Evolutionary conservation across 2,888 invertebrate species (phyloP).

Genomic region (Rosalia funebris): DNA sequence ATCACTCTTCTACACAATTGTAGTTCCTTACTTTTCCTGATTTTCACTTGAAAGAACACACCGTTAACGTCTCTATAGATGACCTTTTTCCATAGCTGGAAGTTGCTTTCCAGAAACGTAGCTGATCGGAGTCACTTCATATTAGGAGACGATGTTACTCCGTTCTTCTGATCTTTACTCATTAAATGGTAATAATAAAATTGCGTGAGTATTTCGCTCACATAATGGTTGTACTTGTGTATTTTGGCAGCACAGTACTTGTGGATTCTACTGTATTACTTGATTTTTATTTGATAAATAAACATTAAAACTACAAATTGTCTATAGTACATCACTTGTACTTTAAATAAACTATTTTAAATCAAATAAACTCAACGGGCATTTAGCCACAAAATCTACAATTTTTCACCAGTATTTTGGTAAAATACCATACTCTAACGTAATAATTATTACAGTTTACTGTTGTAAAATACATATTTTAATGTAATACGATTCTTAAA

Average conservation of each 20-base stretch:
- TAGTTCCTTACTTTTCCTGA: slow-evolving; percentile 31
- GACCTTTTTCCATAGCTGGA: slow-evolving; percentile 34
- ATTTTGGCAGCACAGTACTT: slow-evolving; percentile 28
- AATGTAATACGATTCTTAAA: slow-evolving; percentile 54
- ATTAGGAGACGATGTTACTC: slow-evolving; percentile 33
- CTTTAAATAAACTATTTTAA: slow-evolving; percentile 51
- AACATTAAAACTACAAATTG: slow-evolving; percentile 47
- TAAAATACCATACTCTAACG: slow-evolving; percentile 71
- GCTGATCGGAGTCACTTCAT: slow-evolving; percentile 39
- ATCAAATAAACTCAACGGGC: slow-evolving; percentile 51
- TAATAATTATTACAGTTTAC: slow-evolving; percentile 69
- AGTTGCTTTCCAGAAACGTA: slow-evolving; percentile 46
- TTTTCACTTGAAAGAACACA: slow-evolving; percentile 9
- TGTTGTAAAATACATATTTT: slow-evolving; percentile 54
- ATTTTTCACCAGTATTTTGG: slow-evolving; percentile 59
- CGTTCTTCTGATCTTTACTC: slow-evolving; percentile 27
- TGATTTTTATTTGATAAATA: slow-evolving; percentile 43
- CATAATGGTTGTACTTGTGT: slow-evolving; percentile 25
- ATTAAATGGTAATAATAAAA: slow-evolving; percentile 21
- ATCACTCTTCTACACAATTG: slow-evolving; percentile 31
- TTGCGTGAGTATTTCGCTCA: slow-evolving; percentile 35
- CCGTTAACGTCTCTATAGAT: slow-evolving; percentile 32
- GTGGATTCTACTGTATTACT: slow-evolving; percentile 24
- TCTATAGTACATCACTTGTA: slow-evolving; percentile 51
- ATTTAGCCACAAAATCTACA: slow-evolving; percentile 41